Evolutionary conservation across 2,888 invertebrate species (phyloP).

Genomic region (Polydrusus cervinus): DNA sequence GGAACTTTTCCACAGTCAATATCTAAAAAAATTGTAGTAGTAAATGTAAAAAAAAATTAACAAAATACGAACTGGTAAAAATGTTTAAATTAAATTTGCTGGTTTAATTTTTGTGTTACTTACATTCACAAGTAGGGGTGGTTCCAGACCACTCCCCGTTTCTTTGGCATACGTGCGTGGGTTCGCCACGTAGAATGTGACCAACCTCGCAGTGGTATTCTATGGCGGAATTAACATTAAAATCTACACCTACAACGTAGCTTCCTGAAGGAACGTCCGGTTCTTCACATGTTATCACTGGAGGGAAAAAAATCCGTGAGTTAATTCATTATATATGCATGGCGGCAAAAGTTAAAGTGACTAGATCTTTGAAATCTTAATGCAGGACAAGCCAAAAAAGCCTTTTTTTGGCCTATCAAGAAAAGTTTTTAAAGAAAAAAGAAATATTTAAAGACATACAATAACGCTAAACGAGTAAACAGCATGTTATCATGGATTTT

Average conservation of each 20-base stretch:
- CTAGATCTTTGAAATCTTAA: too few species aligned
- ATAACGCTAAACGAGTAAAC: too few species aligned
- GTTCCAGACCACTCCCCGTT: slow-evolving; percentile 90
- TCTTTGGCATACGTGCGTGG: slow-evolving; percentile 80
- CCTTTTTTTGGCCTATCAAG: too few species aligned
- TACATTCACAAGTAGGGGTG: slow-evolving; percentile 89
- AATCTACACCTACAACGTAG: slow-evolving; percentile 91
- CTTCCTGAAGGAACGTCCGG: slow-evolving; percentile 90
- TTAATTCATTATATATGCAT: too few species aligned
- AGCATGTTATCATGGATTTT: too few species aligned
- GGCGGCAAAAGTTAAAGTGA: too few species aligned
- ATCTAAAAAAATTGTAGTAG: slow-evolving; percentile 78
- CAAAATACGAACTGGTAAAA: too few species aligned
- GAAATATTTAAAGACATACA: too few species aligned
- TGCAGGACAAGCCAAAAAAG: too few species aligned
- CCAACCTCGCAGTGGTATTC: slow-evolving; percentile 92
- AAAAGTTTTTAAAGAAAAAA: too few species aligned
- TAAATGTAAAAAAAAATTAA: not conserved
- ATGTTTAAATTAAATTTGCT: too few species aligned
- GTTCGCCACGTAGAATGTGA: slow-evolving; percentile 83
- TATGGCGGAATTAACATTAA: slow-evolving; percentile 90
- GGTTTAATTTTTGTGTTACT: slow-evolving; percentile 64
- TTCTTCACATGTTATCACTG: slow-evolving; percentile 90
- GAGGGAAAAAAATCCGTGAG: slow-evolving; percentile 54
- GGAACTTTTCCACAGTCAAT: slow-evolving; percentile 92